Evolutionary conservation across 2,888 invertebrate species (phyloP).

Genomic region (Pterobdella sp.): DNA sequence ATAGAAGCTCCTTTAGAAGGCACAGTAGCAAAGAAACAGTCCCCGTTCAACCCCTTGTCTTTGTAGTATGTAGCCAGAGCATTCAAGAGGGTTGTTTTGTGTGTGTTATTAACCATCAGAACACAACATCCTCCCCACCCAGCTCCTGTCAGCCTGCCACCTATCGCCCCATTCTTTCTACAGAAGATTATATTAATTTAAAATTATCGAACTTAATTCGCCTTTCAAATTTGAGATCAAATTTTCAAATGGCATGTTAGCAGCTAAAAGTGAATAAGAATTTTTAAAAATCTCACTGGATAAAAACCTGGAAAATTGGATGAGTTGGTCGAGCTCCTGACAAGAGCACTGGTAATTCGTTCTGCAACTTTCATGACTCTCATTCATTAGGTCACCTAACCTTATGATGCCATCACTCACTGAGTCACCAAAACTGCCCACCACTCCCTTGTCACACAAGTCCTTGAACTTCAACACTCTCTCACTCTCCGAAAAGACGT

Average conservation of each 20-base stretch:
- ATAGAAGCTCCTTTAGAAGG: slow-evolving; percentile 35
- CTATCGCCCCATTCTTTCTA: slow-evolving; percentile 59
- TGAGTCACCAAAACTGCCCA: neutral
- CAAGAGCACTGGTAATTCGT: slow-evolving; percentile 88
- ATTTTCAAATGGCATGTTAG: neutral
- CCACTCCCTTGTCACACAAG: slow-evolving; percentile 55
- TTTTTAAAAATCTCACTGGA: neutral
- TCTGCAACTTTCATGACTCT: slow-evolving; percentile 77
- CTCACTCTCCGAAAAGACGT: slow-evolving; percentile 73
- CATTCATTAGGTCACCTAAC: slow-evolving; percentile 74
- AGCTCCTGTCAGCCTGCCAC: slow-evolving; percentile 89
- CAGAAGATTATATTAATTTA: slow-evolving; percentile 7
- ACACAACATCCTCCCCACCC: slow-evolving; percentile 98
- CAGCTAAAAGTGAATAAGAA: neutral
- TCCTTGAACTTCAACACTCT: slow-evolving; percentile 71
- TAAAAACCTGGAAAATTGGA: slow-evolving; percentile 54
- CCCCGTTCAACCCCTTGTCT: slow-evolving; percentile 10
- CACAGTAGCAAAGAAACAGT: slow-evolving; percentile 32
- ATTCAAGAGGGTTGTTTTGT: slow-evolving; percentile 52
- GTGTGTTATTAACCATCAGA: slow-evolving; percentile 64
- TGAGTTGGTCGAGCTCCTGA: slow-evolving; percentile 72
- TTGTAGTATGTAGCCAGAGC: slow-evolving; percentile 31
- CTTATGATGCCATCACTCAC: slow-evolving; percentile 42
- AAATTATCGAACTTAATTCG: neutral
- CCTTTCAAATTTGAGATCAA: neutral